phyloP scores from a whole-genome alignment of 2,113 vertebrate genomes.

The Marmota flaviventris region DNA sequence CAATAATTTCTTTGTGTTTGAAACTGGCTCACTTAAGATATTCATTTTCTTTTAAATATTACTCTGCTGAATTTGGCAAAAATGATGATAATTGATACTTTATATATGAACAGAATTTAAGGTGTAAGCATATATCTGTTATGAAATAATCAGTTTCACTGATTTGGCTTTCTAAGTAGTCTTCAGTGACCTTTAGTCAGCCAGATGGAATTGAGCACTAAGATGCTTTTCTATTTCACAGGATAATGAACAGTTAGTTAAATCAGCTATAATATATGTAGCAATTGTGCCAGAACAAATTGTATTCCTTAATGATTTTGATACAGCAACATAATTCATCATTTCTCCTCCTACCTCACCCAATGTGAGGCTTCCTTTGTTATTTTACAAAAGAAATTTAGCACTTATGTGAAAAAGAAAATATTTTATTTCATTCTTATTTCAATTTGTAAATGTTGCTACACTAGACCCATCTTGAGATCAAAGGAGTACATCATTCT shows the following conservation, averaged over 20 bases:
- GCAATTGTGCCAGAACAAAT: slow-evolving; percentile 53
- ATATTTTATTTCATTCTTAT: neutral
- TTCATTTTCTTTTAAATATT: slow-evolving; percentile 34
- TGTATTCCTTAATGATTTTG: slow-evolving; percentile 62
- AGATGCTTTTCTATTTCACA: slow-evolving; percentile 52
- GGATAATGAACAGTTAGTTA: slow-evolving; percentile 66
- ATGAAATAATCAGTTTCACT: slow-evolving; percentile 31
- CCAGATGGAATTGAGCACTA: neutral
- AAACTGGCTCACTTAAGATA: neutral
- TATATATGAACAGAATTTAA: slow-evolving; percentile 8
- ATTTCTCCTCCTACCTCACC: neutral
- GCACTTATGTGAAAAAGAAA: neutral
- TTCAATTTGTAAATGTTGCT: neutral
- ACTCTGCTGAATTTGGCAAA: slow-evolving; percentile 4
- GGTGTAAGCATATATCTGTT: slow-evolving; percentile 4
- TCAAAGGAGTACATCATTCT: neutral
- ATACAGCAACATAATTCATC: slow-evolving; percentile 50
- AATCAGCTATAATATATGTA: slow-evolving; percentile 66
- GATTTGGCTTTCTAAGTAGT: neutral
- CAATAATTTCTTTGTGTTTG: neutral
- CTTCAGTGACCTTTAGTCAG: slow-evolving; percentile 43
- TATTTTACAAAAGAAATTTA: slow-evolving; percentile 50
- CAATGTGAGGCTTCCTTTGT: slow-evolving; percentile 31
- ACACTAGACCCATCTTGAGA: neutral
- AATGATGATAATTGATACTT: neutral